These are phyloP conservation scores for Hippasteria phrygiana DNA, from an alignment of 53 echinoderm and acorn worm species.

Conservation along the genomic window DNA sequence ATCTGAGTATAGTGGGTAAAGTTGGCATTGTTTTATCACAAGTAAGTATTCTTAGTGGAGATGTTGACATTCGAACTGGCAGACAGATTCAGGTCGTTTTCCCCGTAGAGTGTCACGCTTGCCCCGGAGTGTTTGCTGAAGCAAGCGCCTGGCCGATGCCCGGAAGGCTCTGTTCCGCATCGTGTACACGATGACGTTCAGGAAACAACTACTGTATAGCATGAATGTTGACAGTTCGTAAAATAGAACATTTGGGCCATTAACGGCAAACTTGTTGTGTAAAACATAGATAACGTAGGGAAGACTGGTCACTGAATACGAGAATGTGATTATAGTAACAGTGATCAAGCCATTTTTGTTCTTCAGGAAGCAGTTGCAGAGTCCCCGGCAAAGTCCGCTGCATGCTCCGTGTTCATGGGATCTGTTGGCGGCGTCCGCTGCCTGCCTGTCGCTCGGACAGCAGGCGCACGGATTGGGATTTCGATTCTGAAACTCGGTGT, in stretches of 20 bases:
- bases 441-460: not conserved
- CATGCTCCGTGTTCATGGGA: not conserved
- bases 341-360: constrained; percentile 7
- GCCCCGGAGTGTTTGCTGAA: not conserved
- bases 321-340: not conserved
- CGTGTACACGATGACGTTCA: constrained; percentile 5
- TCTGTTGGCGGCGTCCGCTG: not conserved
- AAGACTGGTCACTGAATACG: not conserved
- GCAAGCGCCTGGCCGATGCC: not conserved
- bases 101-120: not conserved
- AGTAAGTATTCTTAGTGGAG: not conserved
- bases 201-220: not conserved
- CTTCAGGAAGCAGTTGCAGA: not conserved
- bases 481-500: not conserved
- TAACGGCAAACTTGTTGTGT: not conserved
- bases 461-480: not conserved
- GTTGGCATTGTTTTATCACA: not conserved
- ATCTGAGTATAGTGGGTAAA: too few relatives aligned
- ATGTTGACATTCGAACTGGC: not conserved
- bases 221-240: not conserved
- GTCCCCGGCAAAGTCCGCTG: not conserved
- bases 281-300: not conserved
- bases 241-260: not conserved
- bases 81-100: not conserved
- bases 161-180: not conserved